Conservation (phyloP, 2,888 invertebrate genomes). For the Cheilosia impressa region DNA sequence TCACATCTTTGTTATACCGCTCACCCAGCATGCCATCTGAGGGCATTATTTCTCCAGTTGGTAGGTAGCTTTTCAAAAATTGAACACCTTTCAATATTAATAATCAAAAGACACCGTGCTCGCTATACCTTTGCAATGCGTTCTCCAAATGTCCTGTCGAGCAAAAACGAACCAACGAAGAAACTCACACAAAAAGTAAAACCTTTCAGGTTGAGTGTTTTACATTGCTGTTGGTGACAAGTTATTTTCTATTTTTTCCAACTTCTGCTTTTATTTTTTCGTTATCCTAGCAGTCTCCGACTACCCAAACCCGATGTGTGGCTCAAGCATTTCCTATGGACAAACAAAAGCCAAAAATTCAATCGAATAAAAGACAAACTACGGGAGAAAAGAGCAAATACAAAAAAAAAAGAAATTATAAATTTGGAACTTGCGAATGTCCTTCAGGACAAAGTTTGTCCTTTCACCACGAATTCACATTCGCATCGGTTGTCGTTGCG, state of each 20-base stretch:
- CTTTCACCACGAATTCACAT: slow-evolving; percentile 57
- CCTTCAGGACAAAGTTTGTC: slow-evolving; percentile 64
- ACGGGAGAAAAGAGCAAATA: not conserved
- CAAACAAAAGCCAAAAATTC: slow-evolving; percentile 65
- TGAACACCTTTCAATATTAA: slow-evolving; percentile 44
- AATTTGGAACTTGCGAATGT: slow-evolving; percentile 28
- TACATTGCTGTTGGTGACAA: slow-evolving; percentile 69
- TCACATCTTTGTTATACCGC: slow-evolving; percentile 35
- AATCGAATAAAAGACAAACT: slow-evolving; percentile 57
- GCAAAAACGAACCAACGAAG: not conserved
- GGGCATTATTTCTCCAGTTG: not conserved
- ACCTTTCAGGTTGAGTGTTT: slow-evolving; percentile 53
- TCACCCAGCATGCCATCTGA: slow-evolving; percentile 3
- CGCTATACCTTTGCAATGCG: slow-evolving; percentile 27
- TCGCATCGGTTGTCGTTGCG: slow-evolving; percentile 34
- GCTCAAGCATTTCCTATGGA: slow-evolving; percentile 61
- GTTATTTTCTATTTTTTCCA: slow-evolving; percentile 28
- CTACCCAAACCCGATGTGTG: slow-evolving; percentile 6
- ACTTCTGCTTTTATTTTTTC: slow-evolving; percentile 40
- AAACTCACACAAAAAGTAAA: slow-evolving; percentile 20
- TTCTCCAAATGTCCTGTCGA: slow-evolving; percentile 30
- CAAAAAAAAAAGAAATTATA: not conserved
- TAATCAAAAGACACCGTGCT: slow-evolving; percentile 42
- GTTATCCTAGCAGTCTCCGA: slow-evolving; percentile 44
- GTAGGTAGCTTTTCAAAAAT: slow-evolving; percentile 39